Evolutionary conservation across 2,113 vertebrate species (phyloP).

Genomic region (Syngnathus scovelli): DNA sequence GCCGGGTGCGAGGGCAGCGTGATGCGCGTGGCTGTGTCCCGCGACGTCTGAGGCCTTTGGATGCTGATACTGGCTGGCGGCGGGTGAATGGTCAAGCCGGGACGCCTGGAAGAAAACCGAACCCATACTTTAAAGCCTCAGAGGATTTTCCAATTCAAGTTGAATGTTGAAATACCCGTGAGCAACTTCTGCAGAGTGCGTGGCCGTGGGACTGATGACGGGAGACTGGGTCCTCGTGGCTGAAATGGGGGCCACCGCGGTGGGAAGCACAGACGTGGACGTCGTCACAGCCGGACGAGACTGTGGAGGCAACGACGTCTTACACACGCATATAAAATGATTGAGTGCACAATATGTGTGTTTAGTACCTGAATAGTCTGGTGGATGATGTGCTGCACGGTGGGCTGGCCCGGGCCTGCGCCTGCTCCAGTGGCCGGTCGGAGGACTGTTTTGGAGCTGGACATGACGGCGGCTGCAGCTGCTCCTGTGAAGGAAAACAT

Average conservation of each 20-base stretch:
- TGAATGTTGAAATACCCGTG: conserved; percentile 73
- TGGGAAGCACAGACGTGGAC: conserved; percentile 86
- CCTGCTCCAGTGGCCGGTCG: conserved; percentile 84
- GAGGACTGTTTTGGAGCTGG: conserved; percentile 91
- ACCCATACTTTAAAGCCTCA: too few species aligned
- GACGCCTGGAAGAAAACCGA: conserved; percentile 66
- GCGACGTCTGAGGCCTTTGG: conserved; percentile 80
- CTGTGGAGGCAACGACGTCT: conserved; percentile 56
- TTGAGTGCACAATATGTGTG: too few species aligned
- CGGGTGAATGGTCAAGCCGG: conserved; percentile 85
- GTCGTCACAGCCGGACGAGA: conserved; percentile 88
- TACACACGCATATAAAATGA: neutral
- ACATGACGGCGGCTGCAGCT: conserved; percentile 95
- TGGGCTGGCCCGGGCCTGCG: conserved; percentile 80
- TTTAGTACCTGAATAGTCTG: conserved; percentile 89
- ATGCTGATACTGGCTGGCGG: conserved; percentile 86
- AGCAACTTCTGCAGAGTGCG: conserved; percentile 83
- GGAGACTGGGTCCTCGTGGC: conserved; percentile 92
- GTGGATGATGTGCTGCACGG: conserved; percentile 92
- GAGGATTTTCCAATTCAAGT: neutral
- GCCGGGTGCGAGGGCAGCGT: conserved; percentile 89
- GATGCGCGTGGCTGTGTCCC: conserved; percentile 83
- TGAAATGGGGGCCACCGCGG: conserved; percentile 89
- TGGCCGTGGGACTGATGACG: conserved; percentile 84
- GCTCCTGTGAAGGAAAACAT: conserved; percentile 78